Evolutionary conservation across 2,888 invertebrate species (phyloP).

Genomic region (Drosophila trichaetosa): DNA sequence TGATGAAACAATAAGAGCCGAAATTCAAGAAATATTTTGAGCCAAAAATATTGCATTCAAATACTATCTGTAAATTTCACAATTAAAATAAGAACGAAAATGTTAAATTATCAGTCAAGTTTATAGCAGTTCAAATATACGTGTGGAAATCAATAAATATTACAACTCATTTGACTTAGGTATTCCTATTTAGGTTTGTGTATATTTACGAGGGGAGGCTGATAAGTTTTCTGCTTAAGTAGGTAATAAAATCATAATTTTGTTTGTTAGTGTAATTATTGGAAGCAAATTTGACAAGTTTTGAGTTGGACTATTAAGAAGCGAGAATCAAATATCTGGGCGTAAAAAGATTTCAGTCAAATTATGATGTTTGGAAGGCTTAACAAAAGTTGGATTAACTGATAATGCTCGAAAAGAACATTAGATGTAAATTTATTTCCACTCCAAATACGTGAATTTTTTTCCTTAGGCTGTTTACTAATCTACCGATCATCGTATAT

Average conservation of each 20-base stretch:
- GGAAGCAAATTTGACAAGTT: not conserved
- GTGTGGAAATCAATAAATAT: not conserved
- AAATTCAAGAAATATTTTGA: not conserved
- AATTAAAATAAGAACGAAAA: not conserved
- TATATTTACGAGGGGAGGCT: not conserved
- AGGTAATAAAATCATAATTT: not conserved
- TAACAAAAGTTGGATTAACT: not conserved
- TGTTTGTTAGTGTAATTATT: not conserved
- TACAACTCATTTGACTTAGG: not conserved
- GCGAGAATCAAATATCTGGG: not conserved
- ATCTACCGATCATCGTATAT: not conserved
- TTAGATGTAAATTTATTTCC: not conserved
- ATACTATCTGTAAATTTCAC: not conserved
- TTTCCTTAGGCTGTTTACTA: not conserved
- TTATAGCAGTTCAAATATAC: not conserved
- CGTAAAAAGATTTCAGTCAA: not conserved
- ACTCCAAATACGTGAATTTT: not conserved
- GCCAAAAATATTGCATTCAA: not conserved
- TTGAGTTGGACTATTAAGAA: not conserved
- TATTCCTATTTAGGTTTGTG: not conserved
- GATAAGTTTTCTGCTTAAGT: not conserved
- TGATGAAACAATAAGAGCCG: not conserved
- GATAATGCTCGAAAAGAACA: not conserved
- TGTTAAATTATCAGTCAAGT: too few species aligned
- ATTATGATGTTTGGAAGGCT: not conserved